Conservation (phyloP, 2,888 invertebrate species). For the Apotomis capreana region DNA sequence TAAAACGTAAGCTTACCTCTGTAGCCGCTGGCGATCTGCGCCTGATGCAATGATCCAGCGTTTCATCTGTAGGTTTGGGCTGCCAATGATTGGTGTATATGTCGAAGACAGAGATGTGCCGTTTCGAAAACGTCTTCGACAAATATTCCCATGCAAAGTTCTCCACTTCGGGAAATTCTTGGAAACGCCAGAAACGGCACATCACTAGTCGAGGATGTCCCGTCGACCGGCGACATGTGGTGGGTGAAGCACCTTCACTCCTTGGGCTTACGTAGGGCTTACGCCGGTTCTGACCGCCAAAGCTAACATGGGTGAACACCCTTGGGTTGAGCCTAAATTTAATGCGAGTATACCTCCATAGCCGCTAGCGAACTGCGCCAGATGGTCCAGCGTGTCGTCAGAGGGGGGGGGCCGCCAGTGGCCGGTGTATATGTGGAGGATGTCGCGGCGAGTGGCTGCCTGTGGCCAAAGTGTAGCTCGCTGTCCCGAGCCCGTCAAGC, state of each 20-base stretch:
- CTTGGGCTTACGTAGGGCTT: background rate
- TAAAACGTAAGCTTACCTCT: background rate
- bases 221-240: background rate
- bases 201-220: background rate
- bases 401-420: conserved; percentile 87
- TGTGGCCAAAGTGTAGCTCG: conserved; percentile 93
- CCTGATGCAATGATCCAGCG: background rate
- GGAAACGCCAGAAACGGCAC: too few relatives aligned
- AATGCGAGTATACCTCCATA: conserved; percentile 85
- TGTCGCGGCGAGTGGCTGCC: conserved; percentile 87
- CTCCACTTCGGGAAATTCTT: too few relatives aligned
- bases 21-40: conserved; percentile 3
- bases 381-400: conserved; percentile 82
- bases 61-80: too few relatives aligned
- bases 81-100: too few relatives aligned
- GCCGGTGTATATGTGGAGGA: conserved; percentile 89
- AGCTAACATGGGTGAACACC: too few relatives aligned
- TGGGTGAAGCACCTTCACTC: background rate
- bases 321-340: too few relatives aligned
- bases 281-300: too few relatives aligned
- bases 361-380: conserved; percentile 89
- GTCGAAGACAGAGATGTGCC: too few relatives aligned
- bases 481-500: conserved; percentile 80
- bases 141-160: too few relatives aligned
- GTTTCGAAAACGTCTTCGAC: too few relatives aligned